Evolutionary conservation across 1,140 invertebrate genomes (phyloP).

Genomic region (Ptiloglossa arizonensis): DNA sequence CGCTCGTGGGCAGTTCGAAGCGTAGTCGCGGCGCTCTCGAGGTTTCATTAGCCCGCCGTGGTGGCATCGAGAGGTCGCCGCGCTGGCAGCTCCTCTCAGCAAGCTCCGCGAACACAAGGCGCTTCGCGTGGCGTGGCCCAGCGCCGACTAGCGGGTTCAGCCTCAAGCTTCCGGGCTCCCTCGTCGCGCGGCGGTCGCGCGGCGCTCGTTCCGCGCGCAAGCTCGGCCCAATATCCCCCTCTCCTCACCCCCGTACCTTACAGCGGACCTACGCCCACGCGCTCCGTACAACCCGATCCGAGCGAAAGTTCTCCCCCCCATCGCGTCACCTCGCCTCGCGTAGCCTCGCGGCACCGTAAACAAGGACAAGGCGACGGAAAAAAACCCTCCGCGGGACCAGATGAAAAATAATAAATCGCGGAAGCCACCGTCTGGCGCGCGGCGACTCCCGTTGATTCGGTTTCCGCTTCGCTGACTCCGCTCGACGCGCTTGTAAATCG

Average conservation of each 20-base stretch:
- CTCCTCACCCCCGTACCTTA: neutral
- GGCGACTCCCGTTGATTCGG: neutral
- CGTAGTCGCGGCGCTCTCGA: slow-evolving; percentile 48
- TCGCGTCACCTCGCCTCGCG: no score
- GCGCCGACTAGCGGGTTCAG: slow-evolving; percentile 77
- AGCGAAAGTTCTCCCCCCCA: neutral
- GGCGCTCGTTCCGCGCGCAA: slow-evolving; percentile 60
- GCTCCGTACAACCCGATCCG: neutral
- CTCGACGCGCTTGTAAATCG: no score
- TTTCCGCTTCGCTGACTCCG: no score
- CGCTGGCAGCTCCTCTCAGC: slow-evolving; percentile 43
- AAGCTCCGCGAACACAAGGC: slow-evolving; percentile 63
- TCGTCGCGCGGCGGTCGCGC: slow-evolving; percentile 29
- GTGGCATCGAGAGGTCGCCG: slow-evolving; percentile 57
- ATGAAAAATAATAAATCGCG: slow-evolving; percentile 65
- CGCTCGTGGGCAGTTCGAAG: slow-evolving; percentile 51
- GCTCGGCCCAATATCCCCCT: slow-evolving; percentile 19
- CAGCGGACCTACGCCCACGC: neutral
- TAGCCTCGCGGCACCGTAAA: slow-evolving; percentile 54
- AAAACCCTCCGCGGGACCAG: no score
- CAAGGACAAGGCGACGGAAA: slow-evolving; percentile 1
- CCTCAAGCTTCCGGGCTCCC: slow-evolving; percentile 41
- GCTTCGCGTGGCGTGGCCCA: slow-evolving; percentile 71
- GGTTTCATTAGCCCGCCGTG: slow-evolving; percentile 70
- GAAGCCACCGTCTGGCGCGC: neutral